Percentiles rank a stretch among this genome's conserved stretches.
Conservation (phyloP, 2,888 invertebrate species). For the Stenotaenia linearis region DNA sequence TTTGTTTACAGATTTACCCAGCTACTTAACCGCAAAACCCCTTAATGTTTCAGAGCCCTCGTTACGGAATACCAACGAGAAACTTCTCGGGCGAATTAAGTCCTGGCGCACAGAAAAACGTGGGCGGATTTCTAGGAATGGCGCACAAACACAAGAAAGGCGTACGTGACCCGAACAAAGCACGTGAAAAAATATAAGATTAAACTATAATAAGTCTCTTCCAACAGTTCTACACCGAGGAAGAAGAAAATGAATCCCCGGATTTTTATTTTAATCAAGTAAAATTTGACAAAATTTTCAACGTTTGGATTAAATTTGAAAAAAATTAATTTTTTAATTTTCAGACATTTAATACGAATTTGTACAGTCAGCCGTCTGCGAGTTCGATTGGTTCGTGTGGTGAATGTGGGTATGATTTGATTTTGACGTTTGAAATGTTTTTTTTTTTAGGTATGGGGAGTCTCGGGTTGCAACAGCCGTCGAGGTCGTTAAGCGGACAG, state of each 20-base stretch:
- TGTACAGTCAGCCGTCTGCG: neutral
- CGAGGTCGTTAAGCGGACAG: slow-evolving; percentile 69
- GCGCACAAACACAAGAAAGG: slow-evolving; percentile 34
- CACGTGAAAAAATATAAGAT: too few species aligned
- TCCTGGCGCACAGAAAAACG: slow-evolving; percentile 31
- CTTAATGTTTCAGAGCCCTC: neutral
- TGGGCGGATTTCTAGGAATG: slow-evolving; percentile 31
- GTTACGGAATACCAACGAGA: slow-evolving; percentile 30
- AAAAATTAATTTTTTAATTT: neutral
- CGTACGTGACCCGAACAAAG: neutral
- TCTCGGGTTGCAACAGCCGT: slow-evolving; percentile 83
- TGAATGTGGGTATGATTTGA: too few species aligned
- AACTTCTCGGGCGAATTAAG: slow-evolving; percentile 33
- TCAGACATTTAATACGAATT: slow-evolving; percentile 10
- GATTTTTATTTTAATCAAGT: slow-evolving; percentile 33
- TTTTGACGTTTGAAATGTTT: neutral
- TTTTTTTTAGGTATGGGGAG: slow-evolving; percentile 69
- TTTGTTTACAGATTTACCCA: too few species aligned
- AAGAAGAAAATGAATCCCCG: slow-evolving; percentile 34
- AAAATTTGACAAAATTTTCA: slow-evolving; percentile 31
- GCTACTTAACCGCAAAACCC: too few species aligned
- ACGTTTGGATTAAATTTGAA: neutral
- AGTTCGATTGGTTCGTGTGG: neutral
- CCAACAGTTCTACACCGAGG: slow-evolving; percentile 35
- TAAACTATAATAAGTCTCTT: neutral